phyloP scores from a whole-genome alignment of 2,113 vertebrate genomes.

The Sylvia atricapilla region DNA sequence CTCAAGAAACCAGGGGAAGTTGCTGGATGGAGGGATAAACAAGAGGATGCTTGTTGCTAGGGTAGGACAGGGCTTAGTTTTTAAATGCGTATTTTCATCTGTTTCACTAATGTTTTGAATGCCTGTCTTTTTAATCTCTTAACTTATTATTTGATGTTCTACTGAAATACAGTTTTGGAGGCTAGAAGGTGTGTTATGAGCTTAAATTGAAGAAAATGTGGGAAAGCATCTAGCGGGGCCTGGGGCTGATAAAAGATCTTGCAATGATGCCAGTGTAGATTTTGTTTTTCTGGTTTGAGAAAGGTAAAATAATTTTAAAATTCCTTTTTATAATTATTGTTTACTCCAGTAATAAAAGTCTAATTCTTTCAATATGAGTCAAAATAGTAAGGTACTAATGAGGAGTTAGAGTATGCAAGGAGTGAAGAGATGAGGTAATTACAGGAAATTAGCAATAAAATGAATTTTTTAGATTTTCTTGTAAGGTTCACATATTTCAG shows the following conservation, averaged over 20 bases:
- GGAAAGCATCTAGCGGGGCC: neutral
- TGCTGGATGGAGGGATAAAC: neutral
- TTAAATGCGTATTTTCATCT: neutral
- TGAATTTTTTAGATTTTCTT: neutral
- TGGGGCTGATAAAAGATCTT: neutral
- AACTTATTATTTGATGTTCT: neutral
- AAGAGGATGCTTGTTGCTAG: neutral
- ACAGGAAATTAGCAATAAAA: neutral
- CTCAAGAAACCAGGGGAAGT: fast-evolving
- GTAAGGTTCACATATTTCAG: neutral
- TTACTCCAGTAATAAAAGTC: neutral
- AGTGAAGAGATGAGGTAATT: neutral
- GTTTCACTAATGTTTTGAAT: neutral
- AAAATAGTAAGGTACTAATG: neutral
- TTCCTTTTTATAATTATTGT: neutral
- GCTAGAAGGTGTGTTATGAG: neutral
- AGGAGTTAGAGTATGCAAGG: neutral
- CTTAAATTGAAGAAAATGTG: neutral
- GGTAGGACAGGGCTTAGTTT: neutral
- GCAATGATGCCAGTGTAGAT: fast-evolving
- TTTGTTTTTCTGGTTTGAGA: neutral
- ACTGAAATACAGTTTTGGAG: neutral
- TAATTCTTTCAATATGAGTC: neutral
- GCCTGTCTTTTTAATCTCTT: neutral
- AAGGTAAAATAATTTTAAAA: neutral